Evolutionary conservation across 2,888 invertebrate species (phyloP).

Genomic region (Cinara cedri): DNA sequence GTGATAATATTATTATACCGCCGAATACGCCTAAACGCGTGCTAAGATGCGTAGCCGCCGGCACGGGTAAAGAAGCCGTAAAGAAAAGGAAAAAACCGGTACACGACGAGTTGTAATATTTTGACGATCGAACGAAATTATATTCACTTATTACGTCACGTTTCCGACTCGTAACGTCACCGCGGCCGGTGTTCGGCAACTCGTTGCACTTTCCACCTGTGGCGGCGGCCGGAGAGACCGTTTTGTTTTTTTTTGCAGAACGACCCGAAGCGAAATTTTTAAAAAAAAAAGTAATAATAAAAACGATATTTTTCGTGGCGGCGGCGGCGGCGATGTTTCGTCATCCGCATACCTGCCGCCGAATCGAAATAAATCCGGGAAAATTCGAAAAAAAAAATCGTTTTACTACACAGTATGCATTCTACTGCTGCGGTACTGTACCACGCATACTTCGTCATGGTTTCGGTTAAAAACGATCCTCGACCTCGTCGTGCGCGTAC

Average conservation of each 20-base stretch:
- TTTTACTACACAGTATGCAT: background rate
- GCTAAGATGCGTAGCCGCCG: conserved; percentile 28
- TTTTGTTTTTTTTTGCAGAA: background rate
- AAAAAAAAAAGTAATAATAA: too few species aligned
- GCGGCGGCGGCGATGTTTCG: too few species aligned
- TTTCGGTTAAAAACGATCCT: too few species aligned
- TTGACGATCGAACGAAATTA: conserved; percentile 34
- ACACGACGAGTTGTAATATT: conserved; percentile 19
- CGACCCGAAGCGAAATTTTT: too few species aligned
- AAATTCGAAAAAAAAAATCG: too few species aligned
- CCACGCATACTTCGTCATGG: too few species aligned
- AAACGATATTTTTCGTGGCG: background rate
- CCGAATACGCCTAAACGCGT: background rate
- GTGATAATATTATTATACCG: conserved; percentile 23
- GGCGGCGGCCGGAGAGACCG: background rate
- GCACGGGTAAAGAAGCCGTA: background rate
- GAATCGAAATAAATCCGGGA: background rate
- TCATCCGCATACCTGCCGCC: too few species aligned
- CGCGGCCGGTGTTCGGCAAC: conserved; percentile 3
- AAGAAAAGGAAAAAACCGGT: conserved; percentile 27
- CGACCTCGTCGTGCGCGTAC: background rate
- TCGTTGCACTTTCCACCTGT: conserved; percentile 24
- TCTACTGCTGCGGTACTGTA: too few species aligned
- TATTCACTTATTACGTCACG: conserved; percentile 27
- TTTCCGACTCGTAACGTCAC: conserved; percentile 38